Base-by-base conservation (phyloP, 2,113 vertebrate genomes). In the Excalfactoria chinensis region DNA sequence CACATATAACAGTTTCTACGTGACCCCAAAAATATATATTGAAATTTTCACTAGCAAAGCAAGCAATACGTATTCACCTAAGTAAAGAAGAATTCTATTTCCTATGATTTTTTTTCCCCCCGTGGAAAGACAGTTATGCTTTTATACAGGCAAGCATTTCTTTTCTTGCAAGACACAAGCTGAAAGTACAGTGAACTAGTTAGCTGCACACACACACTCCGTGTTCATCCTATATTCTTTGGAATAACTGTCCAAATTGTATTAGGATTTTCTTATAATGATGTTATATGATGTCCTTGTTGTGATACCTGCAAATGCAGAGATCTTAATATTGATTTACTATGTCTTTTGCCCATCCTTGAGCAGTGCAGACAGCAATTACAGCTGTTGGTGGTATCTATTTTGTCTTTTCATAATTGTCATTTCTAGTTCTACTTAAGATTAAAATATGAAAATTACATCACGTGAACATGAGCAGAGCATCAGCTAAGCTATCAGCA, bases 361-460 rank as follows among this genome's bases (percentile, higher is more conserved):
- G 95, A 97, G 91, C 91, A 96, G 96, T 60, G 95, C 58, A 79
- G 95, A 93, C 95, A 96, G 98, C 97, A 98, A 98, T 98, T 97
- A 98, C 97, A 97, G 97, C 97, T 96, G 97, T 95, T 97, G 97
- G 97, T 95, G 96, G 95, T 95, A 97, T 97, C 96, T 97, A 97
- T 98, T 98, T 98, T 97, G 95, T 97, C 98, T 98, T 96, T 98
- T 97, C 95, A 95, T 98, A 98, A 98, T 98, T 98, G 98, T 97
- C 98, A 97, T 97, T 97, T 98, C 95, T 96, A 69, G 94, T 94
- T 97, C 97, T 97, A 93, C 94, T 98, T 98, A 98, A 97, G 97
- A 97, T 97, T 97, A 98, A 98, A 98, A 98, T 97, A 98, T 98
- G 97, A 98, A 98, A 98, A 98, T 98, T 96, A 93, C 95, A 93